These are phyloP conservation scores for Callinectes sapidus DNA, from an alignment of 2,888 invertebrate genomes.

Conservation along the genomic window DNA sequence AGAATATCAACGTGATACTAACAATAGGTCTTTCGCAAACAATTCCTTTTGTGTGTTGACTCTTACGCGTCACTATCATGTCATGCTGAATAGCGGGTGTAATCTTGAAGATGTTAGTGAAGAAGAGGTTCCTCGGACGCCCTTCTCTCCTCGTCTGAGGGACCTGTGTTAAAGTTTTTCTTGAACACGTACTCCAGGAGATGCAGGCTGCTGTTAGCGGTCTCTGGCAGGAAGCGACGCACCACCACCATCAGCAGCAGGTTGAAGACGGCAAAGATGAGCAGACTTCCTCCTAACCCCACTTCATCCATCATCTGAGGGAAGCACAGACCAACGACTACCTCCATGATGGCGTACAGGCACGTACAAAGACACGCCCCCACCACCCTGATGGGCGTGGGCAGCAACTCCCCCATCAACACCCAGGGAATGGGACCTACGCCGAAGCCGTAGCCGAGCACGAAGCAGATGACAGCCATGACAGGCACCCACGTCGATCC, in stretches of 20 bases:
- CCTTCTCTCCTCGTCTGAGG: not conserved
- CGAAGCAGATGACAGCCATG: slow-evolving; percentile 73
- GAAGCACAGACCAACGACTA: slow-evolving; percentile 52
- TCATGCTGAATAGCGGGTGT: not conserved
- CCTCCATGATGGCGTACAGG: slow-evolving; percentile 44
- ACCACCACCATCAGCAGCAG: slow-evolving; percentile 13
- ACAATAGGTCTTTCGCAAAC: not conserved
- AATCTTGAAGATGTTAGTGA: not conserved
- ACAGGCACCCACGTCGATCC: slow-evolving; percentile 74
- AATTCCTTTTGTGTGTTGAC: not conserved
- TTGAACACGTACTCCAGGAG: slow-evolving; percentile 64
- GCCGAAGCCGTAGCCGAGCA: slow-evolving; percentile 70
- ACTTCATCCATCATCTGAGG: slow-evolving; percentile 48
- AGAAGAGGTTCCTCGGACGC: not conserved
- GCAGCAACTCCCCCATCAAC: slow-evolving; percentile 70
- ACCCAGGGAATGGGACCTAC: slow-evolving; percentile 69
- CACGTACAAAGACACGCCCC: slow-evolving; percentile 60
- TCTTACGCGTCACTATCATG: not conserved
- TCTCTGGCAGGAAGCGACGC: slow-evolving; percentile 66
- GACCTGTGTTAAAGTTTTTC: not conserved
- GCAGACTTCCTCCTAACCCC: slow-evolving; percentile 52
- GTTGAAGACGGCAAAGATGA: slow-evolving; percentile 46
- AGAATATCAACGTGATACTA: not conserved
- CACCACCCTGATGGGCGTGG: slow-evolving; percentile 66
- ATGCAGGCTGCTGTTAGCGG: slow-evolving; percentile 52